Evolutionary conservation across 2,888 invertebrate genomes (phyloP), one percentile per base, ranked within the genome.

Genomic region (Nudaria mundana): DNA sequence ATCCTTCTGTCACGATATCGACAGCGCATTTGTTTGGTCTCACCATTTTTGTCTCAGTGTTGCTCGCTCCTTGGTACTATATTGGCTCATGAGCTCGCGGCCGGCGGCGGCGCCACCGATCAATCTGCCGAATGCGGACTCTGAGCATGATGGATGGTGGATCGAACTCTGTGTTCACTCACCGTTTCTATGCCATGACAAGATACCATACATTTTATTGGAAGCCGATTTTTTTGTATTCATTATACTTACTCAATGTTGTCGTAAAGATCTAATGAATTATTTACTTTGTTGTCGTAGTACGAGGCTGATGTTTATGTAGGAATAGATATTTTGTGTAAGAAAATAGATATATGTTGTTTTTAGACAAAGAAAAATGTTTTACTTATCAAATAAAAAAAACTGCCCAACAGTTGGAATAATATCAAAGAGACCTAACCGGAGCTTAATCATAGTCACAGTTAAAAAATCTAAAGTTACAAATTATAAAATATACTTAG

Each of bases 21-120:
- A 85, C 84, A 81, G 79, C 76, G 63, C 84, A 87, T 86, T 87
- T 86, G 84, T 87, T 86, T 86, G 81, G 67, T 83, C 72, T 70
- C 81, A 72, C 82, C 77, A 85, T 83, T 85, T 83, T 82, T 85
- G 86, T 85, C 85, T 81, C 74, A 71, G 72, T 65, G 68, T 76
- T 75, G 70, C 70, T 69, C 68, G 63, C 56, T 54, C 30, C 30
- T 45, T 7, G 40, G 24, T 44, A 66, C 66, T 73, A 67, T 75
- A 72, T 78, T 72, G 75, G 56, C 47, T 39, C 59, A 49, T 44
- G 44, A 31, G 41, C 35, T 61, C 45, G 63, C 56, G 68, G 61
- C 62, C 56, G 69, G 69, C 63, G 69, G n/a, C n/a, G 71, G 72
- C 74, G 71, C 62, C 67, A 63, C 66, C 81, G 74, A 84, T 85